Conservation (phyloP, 2,888 invertebrate genomes). For the Temnothorax rugatulus region DNA sequence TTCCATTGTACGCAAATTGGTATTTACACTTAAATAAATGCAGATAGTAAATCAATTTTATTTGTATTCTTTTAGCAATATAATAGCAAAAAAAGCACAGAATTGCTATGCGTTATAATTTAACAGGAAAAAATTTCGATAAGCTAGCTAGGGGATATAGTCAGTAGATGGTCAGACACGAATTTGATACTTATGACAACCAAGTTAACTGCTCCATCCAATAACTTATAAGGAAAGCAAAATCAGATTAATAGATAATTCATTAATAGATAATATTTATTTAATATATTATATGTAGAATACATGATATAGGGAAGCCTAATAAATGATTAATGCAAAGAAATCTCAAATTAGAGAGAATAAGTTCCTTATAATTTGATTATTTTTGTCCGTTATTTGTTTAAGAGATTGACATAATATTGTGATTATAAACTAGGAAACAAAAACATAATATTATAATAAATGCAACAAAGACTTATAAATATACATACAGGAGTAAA, state of each 20-base stretch:
- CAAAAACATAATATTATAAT: background rate
- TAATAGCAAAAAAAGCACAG: background rate
- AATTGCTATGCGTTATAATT: background rate
- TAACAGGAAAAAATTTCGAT: background rate
- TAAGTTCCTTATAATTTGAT: background rate
- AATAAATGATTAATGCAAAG: background rate
- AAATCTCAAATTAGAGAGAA: background rate
- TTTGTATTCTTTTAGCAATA: background rate
- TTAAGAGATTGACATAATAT: background rate
- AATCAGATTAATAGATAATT: background rate
- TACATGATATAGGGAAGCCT: background rate
- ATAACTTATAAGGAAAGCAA: background rate
- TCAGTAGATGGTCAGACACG: conserved; percentile 44
- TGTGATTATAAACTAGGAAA: background rate
- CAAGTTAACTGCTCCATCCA: background rate
- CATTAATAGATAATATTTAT: background rate
- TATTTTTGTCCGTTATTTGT: background rate
- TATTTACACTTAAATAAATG: background rate
- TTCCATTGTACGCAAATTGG: background rate
- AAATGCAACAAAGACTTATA: background rate
- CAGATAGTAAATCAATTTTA: background rate
- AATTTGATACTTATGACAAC: background rate
- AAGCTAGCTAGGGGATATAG: conserved; percentile 30
- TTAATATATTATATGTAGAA: background rate
- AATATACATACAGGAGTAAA: background rate